These are phyloP conservation scores for Ischnus inquisitorius DNA, from an alignment of 2,888 invertebrate species.

Conservation along the genomic window DNA sequence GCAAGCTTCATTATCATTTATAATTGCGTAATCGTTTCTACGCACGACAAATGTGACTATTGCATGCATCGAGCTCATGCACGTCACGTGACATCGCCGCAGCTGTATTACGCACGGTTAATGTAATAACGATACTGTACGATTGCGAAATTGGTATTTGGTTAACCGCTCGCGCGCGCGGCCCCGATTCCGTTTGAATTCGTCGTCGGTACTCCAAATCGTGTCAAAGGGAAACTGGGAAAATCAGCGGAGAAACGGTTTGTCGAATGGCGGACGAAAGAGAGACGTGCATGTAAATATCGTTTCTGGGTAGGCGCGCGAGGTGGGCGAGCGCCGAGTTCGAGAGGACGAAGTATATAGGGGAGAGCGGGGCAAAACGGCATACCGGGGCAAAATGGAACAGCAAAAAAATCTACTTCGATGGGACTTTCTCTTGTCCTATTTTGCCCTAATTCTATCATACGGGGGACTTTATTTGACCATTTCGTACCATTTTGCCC, in stretches of 20 bases:
- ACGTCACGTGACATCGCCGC: constrained; percentile 46
- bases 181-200: constrained; percentile 52
- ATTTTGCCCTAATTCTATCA: too few species aligned
- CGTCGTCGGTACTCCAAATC: constrained; percentile 28
- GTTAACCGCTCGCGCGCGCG: constrained; percentile 44
- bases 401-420: too few species aligned
- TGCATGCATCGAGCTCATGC: not conserved
- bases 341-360: not conserved
- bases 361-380: too few species aligned
- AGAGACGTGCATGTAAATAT: constrained; percentile 2
- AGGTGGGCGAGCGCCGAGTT: not conserved
- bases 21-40: constrained; percentile 4
- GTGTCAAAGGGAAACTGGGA: constrained; percentile 58
- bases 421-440: too few species aligned
- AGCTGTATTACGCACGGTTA: constrained; percentile 35
- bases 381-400: too few species aligned
- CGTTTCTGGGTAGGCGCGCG: not conserved
- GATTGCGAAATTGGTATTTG: constrained; percentile 61
- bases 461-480: too few species aligned
- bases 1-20: constrained; percentile 16
- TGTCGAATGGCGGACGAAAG: not conserved
- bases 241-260: constrained; percentile 18
- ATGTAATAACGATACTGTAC: constrained; percentile 54
- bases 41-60: constrained; percentile 1
- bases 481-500: too few species aligned